These are phyloP conservation scores for Phengaris arion DNA, from an alignment of 2,888 invertebrate species.

Conservation along the genomic window DNA sequence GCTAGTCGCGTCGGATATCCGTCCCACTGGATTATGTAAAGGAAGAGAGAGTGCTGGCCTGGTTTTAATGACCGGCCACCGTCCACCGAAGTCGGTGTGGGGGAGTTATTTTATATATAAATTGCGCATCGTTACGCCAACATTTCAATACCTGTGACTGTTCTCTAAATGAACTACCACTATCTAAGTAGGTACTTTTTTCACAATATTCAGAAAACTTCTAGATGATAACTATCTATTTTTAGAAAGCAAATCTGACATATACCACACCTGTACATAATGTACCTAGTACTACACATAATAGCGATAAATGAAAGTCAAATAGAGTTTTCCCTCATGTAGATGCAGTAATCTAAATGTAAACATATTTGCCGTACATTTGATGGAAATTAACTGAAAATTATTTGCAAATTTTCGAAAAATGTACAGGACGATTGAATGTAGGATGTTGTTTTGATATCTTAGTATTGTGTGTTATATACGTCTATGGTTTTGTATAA, in stretches of 20 bases:
- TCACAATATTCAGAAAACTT: neutral
- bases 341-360: neutral
- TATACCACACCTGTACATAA: constrained; percentile 12
- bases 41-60: too few species aligned
- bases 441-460: neutral
- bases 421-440: constrained; percentile 23
- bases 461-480: neutral
- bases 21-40: too few species aligned
- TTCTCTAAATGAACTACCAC: neutral
- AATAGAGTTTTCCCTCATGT: constrained; percentile 19
- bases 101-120: too few species aligned
- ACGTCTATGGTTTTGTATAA: too few species aligned
- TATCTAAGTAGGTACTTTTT: neutral
- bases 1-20: too few species aligned
- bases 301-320: neutral
- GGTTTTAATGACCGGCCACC: too few species aligned
- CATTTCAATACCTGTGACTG: too few species aligned
- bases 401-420: constrained; percentile 11
- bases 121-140: too few species aligned
- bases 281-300: neutral
- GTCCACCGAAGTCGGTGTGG: too few species aligned
- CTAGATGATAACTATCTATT: neutral
- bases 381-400: constrained; percentile 24
- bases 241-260: neutral
- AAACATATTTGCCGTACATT: constrained; percentile 12